A percentile compares a stretch with the other conserved stretches of the same genome.
Conservation (phyloP, 2,888 invertebrate genomes). For the Augochlorella aurata region DNA sequence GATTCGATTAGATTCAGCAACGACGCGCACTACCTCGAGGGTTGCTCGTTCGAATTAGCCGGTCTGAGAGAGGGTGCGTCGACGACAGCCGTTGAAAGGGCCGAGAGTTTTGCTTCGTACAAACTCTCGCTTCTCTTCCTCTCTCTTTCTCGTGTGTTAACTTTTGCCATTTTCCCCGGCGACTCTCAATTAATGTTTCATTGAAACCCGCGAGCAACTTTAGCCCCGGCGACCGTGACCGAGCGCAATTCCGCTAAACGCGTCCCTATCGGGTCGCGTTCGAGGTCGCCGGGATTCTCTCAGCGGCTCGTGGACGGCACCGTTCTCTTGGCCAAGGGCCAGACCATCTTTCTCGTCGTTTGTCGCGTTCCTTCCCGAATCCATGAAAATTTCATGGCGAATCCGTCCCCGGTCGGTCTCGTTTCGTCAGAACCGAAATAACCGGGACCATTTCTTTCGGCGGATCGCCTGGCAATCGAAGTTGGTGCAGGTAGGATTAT, state of each 20-base stretch:
- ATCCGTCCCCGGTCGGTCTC: not conserved
- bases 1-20: not conserved
- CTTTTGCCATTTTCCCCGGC: constrained; percentile 49
- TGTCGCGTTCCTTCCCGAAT: not conserved
- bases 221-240: not conserved
- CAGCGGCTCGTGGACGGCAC: not conserved
- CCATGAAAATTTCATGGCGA: not conserved
- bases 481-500: too few species aligned
- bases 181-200: constrained; percentile 63
- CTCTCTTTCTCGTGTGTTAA: too few species aligned
- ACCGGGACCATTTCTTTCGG: not conserved
- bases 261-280: constrained; percentile 8
- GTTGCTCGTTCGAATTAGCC: constrained; percentile 60
- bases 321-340: constrained; percentile 25
- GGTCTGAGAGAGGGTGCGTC: constrained; percentile 52
- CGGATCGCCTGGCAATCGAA: too few species aligned
- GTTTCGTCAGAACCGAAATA: not conserved
- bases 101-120: not conserved
- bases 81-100: constrained; percentile 34
- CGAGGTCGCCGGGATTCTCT: not conserved
- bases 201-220: constrained; percentile 55
- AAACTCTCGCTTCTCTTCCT: too few species aligned
- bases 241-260: constrained; percentile 30
- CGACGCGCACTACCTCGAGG: constrained; percentile 32
- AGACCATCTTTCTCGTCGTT: constrained; percentile 2